Base-by-base conservation (phyloP, 2,113 vertebrate genomes). In the Pelvicachromis taeniatus region DNA sequence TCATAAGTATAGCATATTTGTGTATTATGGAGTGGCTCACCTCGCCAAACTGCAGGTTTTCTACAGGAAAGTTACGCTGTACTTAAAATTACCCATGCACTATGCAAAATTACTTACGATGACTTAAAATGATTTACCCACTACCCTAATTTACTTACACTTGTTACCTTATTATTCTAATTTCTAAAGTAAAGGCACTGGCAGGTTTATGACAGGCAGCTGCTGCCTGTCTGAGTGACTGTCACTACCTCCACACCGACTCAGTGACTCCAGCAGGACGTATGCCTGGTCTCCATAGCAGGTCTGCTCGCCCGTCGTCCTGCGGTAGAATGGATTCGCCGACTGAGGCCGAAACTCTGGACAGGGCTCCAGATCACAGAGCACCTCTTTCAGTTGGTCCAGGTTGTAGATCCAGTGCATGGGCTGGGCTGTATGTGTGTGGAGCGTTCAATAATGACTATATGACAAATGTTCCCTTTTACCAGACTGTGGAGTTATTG, bases 271-370 rank as follows among this genome's bases (percentile, higher is more conserved):
- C 77, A 96, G 87, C 55, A 96, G 90, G 61, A 95, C 86, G 10
- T 90, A 95, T 1, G 95, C 95, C 88, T 96, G 95, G 89, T 96
- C 95, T 65, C 95, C 95, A 21, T 95, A 96, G 90, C 95, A 95
- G 6, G 93, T 95, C 92, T 96, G 94, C 84, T 96, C 92, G 17
- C 95, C 95, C 0, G 94, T 95, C 10, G 63, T 63, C 78, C 95
- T 86, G 53, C 61, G 78, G 91, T 96, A 95, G 82, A 96, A 96
- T 10, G 95, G 95, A 82, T 96, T 96, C 0, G 91, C 95, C 4
- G 95, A 96, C 89, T 95, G 87, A 50, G 92, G 90, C 7, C 93
- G 87, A 77, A 96, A 96, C 91, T 96, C 95, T 5, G 94, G 95
- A 90, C 52, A 84, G 0, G 95, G 95, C 84, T 94, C 94, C 79